These are phyloP conservation scores for Myotis davidii DNA, from an alignment of 2,113 vertebrate species.

Conservation along the genomic window DNA sequence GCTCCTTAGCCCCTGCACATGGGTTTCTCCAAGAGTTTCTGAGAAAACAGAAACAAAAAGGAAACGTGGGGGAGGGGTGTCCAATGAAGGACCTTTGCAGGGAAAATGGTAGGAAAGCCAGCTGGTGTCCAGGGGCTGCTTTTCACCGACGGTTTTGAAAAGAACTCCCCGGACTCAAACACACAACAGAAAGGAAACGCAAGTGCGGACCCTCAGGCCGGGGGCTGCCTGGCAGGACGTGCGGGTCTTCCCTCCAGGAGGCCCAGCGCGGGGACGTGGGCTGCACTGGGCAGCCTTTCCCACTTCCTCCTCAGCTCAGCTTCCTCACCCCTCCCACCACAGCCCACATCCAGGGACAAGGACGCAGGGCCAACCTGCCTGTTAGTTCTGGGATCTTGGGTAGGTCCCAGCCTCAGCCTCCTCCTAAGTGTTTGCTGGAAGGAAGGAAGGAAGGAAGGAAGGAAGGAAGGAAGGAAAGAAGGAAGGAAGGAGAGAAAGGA, in stretches of 20 bases:
- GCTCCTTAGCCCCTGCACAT: background rate
- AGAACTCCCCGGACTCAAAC: background rate
- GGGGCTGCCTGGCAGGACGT: background rate
- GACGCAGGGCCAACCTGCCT: background rate
- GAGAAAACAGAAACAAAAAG: constrained; percentile 4
- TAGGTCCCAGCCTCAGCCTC: background rate
- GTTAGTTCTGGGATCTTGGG: background rate
- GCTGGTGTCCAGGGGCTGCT: background rate
- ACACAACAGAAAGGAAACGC: background rate
- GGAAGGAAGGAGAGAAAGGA: too few species aligned
- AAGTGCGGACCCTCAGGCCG: too few species aligned
- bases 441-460: background rate
- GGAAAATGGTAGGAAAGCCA: constrained; percentile 23
- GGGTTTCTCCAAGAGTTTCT: constrained; percentile 44
- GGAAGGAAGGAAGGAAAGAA: too few species aligned
- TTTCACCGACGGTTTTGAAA: background rate
- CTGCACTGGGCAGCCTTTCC: fast-evolving
- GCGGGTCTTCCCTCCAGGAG: background rate
- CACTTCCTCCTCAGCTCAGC: too few species aligned
- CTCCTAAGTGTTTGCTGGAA: background rate
- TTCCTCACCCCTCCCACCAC: background rate
- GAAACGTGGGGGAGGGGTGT: background rate
- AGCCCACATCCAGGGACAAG: background rate
- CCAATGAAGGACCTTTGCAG: background rate
- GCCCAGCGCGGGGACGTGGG: background rate